These are phyloP conservation scores for fruit fly (Drosophila melanogaster) DNA, from an alignment of 1,140 invertebrate species.

Conservation along the genomic window DNA sequence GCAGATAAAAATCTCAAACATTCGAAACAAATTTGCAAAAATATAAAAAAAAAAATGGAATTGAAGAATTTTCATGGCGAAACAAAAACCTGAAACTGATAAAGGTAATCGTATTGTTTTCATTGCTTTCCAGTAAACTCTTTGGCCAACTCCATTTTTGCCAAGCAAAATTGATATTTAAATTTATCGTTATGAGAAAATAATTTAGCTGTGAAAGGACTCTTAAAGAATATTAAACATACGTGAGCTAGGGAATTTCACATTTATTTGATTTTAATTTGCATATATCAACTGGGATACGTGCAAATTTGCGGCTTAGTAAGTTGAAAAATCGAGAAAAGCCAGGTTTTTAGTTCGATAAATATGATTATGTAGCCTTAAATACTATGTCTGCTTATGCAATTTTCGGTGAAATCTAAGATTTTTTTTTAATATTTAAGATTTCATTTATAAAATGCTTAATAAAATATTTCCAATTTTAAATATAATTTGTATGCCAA, in stretches of 20 bases:
- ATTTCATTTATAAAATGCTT: not conserved
- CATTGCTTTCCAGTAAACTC: constrained; percentile 43
- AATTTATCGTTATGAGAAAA: constrained; percentile 19
- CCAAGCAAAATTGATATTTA: constrained; percentile 36
- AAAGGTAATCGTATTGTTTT: constrained; percentile 50
- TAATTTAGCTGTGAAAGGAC: not conserved
- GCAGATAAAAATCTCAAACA: constrained; percentile 45
- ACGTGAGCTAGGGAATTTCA: not conserved
- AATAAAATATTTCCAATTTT: too few species aligned
- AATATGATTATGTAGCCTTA: too few species aligned
- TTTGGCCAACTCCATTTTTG: constrained; percentile 17
- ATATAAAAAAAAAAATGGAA: constrained; percentile 23
- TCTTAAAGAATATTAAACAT: not conserved
- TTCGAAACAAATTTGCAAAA: constrained; percentile 50
- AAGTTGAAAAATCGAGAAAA: too few species aligned
- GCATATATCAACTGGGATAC: not conserved
- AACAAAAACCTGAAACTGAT: constrained; percentile 31
- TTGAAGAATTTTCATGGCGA: constrained; percentile 24
- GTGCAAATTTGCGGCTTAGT: not conserved
- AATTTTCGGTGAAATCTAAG: too few species aligned
- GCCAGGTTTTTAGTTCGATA: too few species aligned
- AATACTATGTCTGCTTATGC: too few species aligned
- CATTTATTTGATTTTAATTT: not conserved
- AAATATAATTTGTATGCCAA: too few species aligned
- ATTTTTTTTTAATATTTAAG: too few species aligned